Evolutionary conservation across 2,113 vertebrate species (phyloP).

Genomic region (Misgurnus anguillicaudatus): DNA sequence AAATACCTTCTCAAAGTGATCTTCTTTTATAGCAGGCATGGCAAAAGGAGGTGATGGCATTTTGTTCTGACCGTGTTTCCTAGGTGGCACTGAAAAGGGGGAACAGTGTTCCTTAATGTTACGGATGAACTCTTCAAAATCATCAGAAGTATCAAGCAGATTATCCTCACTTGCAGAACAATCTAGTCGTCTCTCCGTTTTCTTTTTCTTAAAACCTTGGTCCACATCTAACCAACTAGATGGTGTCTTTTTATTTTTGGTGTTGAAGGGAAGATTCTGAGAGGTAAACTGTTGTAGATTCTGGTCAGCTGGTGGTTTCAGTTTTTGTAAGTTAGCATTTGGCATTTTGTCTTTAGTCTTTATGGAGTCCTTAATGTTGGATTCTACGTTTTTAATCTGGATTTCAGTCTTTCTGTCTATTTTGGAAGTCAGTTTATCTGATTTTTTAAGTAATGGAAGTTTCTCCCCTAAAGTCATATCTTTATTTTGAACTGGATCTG

Average conservation of each 20-base stretch:
- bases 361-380: not conserved
- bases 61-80: slow-evolving; percentile 81
- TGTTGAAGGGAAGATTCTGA: slow-evolving; percentile 48
- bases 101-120: slow-evolving; percentile 88
- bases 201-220: slow-evolving; percentile 54
- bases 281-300: slow-evolving; percentile 27
- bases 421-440: not conserved
- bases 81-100: slow-evolving; percentile 81
- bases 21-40: slow-evolving; percentile 91
- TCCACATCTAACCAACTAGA: slow-evolving; percentile 70
- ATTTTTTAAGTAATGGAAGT: not conserved
- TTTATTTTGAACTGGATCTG: slow-evolving; percentile 5
- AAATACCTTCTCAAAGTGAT: slow-evolving; percentile 85
- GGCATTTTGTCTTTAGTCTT: slow-evolving; percentile 29
- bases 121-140: slow-evolving; percentile 86
- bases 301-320: slow-evolving; percentile 7
- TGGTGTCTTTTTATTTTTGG: slow-evolving; percentile 55
- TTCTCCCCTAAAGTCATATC: not conserved
- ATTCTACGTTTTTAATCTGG: not conserved
- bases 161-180: slow-evolving; percentile 76
- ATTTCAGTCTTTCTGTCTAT: not conserved
- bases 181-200: slow-evolving; percentile 61
- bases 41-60: slow-evolving; percentile 78
- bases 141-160: slow-evolving; percentile 76
- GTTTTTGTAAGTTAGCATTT: not conserved